Percentiles rank a stretch among this genome's conserved stretches.
These are phyloP conservation scores for Drosophila monieri DNA, from an alignment of 2,888 invertebrate species.

Conservation along the genomic window DNA sequence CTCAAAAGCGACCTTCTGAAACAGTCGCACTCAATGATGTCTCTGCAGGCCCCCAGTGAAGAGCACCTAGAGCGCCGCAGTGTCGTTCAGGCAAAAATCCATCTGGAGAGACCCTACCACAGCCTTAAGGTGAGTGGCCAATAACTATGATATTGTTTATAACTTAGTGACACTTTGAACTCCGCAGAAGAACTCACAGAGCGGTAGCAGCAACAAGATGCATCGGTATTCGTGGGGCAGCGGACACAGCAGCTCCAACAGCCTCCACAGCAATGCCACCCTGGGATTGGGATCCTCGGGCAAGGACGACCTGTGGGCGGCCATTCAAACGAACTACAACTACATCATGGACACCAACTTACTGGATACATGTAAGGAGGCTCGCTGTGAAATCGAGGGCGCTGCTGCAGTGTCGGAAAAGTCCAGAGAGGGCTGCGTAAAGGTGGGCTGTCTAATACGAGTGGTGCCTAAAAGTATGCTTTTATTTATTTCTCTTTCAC, in stretches of 20 bases:
- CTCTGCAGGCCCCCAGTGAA: constrained; percentile 87
- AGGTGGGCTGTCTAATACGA: constrained; percentile 76
- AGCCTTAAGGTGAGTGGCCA: constrained; percentile 87
- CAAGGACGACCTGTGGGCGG: constrained; percentile 96
- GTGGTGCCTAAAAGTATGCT: background rate
- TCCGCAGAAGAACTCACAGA: constrained; percentile 72
- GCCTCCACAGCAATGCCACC: constrained; percentile 83
- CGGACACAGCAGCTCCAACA: constrained; percentile 86
- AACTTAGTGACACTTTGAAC: background rate
- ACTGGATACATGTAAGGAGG: constrained; percentile 93
- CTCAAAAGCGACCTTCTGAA: constrained; percentile 62
- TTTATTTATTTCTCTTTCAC: background rate
- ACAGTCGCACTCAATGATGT: constrained; percentile 88
- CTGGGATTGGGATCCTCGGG: constrained; percentile 82
- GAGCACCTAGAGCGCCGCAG: constrained; percentile 85
- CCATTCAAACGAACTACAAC: constrained; percentile 95
- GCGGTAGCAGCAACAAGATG: constrained; percentile 61
- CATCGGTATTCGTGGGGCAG: constrained; percentile 92
- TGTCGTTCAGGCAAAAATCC: constrained; percentile 85
- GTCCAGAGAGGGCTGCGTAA: constrained; percentile 70
- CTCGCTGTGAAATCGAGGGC: constrained; percentile 82
- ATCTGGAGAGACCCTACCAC: constrained; percentile 90
- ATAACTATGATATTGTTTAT: background rate
- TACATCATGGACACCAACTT: constrained; percentile 98
- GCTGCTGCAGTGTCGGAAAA: constrained; percentile 67